Base-by-base conservation (phyloP, 2,113 vertebrate genomes). In the Suncus etruscus region DNA sequence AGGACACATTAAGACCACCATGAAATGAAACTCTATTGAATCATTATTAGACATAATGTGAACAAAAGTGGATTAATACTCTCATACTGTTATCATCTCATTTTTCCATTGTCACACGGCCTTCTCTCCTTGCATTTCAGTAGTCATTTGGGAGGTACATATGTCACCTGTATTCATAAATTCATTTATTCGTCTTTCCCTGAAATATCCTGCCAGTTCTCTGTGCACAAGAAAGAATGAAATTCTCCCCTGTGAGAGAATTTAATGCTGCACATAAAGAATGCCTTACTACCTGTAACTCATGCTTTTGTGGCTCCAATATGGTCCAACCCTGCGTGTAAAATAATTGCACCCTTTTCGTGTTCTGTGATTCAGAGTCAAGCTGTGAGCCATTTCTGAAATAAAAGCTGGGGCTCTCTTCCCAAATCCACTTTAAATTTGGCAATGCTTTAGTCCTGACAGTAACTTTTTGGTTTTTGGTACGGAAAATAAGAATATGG, bases 1-100 rank as follows among this genome's bases (percentile, higher is more conserved):
- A n/a, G 27, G 18, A 6, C 2, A 80, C 69, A 74, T 83, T 47
- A 75, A 25, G 8, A n/a, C 75, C 16, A 24, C 0, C 47, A 4
- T 29, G 65, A 68, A 63, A 68, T 75, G 78, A 22, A 84, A 84
- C 48, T 90, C 80, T 61, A 58, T 89, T 47, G 10, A 82, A 50
- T 50, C 15, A 32, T 70, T 63, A 39, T 31, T 86, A 77, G 29
- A 50, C 45, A 48, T 66, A 72, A 78, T 25, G 24, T 48, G 24
- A 68, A 25, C 12, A 47, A 65, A 82, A 83, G 11, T n/a, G 25
- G 68, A 45, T 77, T 9, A n/a, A 65, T 48, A 8, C 11, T 39
- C 65, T 11, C 8, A 27, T 47, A 15, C 8, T 51, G 12, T 66
- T 39, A 39, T n/a, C 6, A 80, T 82, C 32, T 88, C 25, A 76